A percentile compares a stretch with the other conserved stretches of the same genome.
These are phyloP conservation scores for Drosophila leonis DNA, from an alignment of 2,888 invertebrate genomes.

Conservation along the genomic window DNA sequence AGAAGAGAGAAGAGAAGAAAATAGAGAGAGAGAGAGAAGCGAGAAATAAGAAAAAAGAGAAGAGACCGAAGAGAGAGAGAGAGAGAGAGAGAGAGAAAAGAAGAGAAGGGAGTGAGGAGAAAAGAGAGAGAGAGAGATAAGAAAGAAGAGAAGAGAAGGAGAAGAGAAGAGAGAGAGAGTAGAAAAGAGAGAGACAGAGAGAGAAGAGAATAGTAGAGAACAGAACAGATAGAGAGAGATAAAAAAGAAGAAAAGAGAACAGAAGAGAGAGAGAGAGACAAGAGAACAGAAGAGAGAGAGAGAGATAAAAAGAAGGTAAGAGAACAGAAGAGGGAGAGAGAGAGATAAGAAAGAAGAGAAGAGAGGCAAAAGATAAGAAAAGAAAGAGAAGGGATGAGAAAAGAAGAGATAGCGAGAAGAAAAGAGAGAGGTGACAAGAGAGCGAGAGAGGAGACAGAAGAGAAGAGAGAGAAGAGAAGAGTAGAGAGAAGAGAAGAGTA, in stretches of 20 bases:
- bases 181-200: too few relatives aligned
- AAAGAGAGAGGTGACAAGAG: too few relatives aligned
- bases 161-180: neutral
- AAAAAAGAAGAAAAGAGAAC: too few relatives aligned
- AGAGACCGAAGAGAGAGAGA: too few relatives aligned
- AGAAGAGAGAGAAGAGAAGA: neutral
- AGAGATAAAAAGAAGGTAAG: neutral
- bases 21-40: neutral
- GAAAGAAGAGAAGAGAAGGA: neutral
- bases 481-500: constrained; percentile 1
- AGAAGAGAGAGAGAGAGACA: neutral
- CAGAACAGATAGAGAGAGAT: too few relatives aligned
- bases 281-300: neutral
- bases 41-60: neutral
- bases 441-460: neutral
- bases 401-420: too few relatives aligned
- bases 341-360: too few relatives aligned
- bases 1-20: neutral
- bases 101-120: too few relatives aligned
- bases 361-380: too few relatives aligned
- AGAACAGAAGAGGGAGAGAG: too few relatives aligned
- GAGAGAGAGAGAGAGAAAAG: constrained; percentile 8
- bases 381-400: too few relatives aligned
- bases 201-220: too few relatives aligned
- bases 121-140: neutral